Percentiles rank a stretch among this genome's conserved stretches.
Conservation (phyloP, 2,113 vertebrate genomes). For the Oxyruncus cristatus region DNA sequence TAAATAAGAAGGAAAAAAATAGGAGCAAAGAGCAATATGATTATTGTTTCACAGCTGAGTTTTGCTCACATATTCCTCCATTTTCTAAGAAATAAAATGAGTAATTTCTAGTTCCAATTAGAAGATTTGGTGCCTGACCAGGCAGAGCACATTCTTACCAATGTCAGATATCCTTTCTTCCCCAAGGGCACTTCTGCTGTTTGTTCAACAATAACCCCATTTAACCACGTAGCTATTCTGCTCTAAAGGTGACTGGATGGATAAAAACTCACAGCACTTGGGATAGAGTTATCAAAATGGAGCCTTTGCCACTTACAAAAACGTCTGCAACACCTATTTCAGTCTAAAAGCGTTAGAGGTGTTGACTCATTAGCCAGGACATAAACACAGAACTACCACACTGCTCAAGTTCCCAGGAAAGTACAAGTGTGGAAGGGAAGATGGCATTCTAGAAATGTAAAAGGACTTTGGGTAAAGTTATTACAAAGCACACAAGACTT, state of each 20-base stretch:
- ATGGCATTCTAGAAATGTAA: not conserved
- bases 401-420: not conserved
- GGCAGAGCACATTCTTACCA: not conserved
- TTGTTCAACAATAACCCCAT: not conserved
- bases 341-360: not conserved
- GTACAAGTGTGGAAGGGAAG: not conserved
- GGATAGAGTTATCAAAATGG: not conserved
- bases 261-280: not conserved
- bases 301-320: not conserved
- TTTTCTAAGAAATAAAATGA: not conserved
- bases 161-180: not conserved
- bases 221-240: not conserved
- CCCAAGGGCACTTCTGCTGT: not conserved
- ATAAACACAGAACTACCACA: not conserved
- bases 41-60: not conserved
- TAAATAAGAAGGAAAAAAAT: not conserved
- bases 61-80: not conserved
- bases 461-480: not conserved
- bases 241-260: not conserved
- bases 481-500: not conserved
- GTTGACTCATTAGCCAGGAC: not conserved
- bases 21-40: not conserved
- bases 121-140: not conserved
- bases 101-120: not conserved
- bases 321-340: not conserved